These are phyloP conservation scores for Otis tarda DNA, from an alignment of 2,113 vertebrate species.

Conservation along the genomic window DNA sequence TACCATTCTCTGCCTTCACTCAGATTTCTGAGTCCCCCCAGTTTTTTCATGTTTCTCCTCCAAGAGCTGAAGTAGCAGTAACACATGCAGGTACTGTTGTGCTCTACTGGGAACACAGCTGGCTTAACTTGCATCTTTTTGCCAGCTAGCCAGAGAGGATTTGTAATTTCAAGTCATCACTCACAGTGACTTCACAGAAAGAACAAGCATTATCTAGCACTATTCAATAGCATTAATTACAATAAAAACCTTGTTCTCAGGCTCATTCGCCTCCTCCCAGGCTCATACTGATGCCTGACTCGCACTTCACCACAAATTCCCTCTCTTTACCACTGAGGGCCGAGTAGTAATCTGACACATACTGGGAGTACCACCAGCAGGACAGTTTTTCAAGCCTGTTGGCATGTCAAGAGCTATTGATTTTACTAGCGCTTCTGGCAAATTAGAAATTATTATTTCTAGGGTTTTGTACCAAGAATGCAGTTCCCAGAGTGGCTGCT, in stretches of 20 bases:
- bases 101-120: background rate
- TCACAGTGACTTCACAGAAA: background rate
- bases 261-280: background rate
- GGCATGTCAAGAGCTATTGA: background rate
- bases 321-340: background rate
- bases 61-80: background rate
- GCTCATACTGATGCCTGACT: background rate
- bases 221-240: conserved; percentile 7
- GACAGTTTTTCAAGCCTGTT: background rate
- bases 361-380: background rate
- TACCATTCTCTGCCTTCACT: background rate
- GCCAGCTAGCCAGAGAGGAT: background rate
- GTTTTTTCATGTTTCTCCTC: background rate
- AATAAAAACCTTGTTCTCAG: background rate
- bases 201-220: background rate
- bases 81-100: background rate
- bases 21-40: background rate
- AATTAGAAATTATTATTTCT: background rate
- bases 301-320: background rate
- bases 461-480: background rate
- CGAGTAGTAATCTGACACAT: background rate
- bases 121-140: background rate
- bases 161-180: conserved; percentile 5
- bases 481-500: background rate
- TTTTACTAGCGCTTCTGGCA: conserved; percentile 20